Base-by-base conservation (phyloP, 2,888 invertebrate genomes). In the Tipula unca region DNA sequence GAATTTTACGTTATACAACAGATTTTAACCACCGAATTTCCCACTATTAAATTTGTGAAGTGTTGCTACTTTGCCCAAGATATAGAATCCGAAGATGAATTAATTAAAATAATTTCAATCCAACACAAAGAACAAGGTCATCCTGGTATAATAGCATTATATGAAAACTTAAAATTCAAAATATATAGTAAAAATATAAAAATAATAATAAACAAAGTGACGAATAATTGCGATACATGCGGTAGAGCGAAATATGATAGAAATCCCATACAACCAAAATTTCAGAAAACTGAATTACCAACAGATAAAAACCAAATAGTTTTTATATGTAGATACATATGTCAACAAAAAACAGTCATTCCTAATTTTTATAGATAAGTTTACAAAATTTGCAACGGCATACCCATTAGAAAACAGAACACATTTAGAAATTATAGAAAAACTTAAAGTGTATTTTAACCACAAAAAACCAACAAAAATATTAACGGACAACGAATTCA, bases 401-500 rank as follows among this genome's bases (percentile, higher is more conserved):
- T 69, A 69, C 17, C 69, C 69, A 1, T 20, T 69, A 20, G 69
- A 69, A 69, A 69, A 82, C 13, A 14, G 82, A 13, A 85, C 36
- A 6, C 82, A 85, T 82, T 3, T 25, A 13, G 36, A 69, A n/a
- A n/a, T n/a, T n/a, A n/a, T n/a, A n/a, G n/a, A n/a, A n/a, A n/a
- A n/a, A n/a, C n/a, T n/a, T n/a, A n/a, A 25, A 36, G 36, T 82
- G 2, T 82, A 82, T 39, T 39, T 82, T 14, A 39, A 29, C 0
- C 69, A 85, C 25, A 82, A 39, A 82, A 32, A 85, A 35, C 82
- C 82, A 82, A 35, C 10, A 1, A 85, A 85, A 82, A 35, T 85
- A 25, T 14, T 82, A n/a, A 39, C 85, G 1, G 85, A 82, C 6
- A 85, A 85, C n/a, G 85, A 85, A 85, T 85, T 85, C 20, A 82